phyloP scores from a whole-genome alignment of 2,888 invertebrate genomes.

The Scaptomyza polygonia region DNA sequence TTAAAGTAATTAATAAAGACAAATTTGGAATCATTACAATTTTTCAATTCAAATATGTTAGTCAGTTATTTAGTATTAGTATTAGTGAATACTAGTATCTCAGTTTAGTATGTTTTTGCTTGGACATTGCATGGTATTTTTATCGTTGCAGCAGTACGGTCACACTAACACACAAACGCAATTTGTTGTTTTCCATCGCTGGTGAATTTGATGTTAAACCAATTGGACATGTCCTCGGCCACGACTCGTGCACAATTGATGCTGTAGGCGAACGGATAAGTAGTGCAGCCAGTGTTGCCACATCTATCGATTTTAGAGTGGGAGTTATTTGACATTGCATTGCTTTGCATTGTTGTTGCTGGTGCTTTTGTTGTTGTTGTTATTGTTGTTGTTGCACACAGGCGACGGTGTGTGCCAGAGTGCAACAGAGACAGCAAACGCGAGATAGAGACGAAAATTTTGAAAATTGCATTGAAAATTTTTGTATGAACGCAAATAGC shows the following conservation, averaged over 20 bases:
- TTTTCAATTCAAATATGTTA: background rate
- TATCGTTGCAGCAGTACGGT: constrained; percentile 11
- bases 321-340: background rate
- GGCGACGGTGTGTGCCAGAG: constrained; percentile 12
- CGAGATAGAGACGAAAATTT: constrained; percentile 6
- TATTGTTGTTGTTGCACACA: constrained; percentile 4
- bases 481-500: constrained; percentile 58
- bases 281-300: constrained; percentile 2
- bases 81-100: background rate
- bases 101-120: background rate
- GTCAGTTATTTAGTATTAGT: background rate
- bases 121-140: constrained; percentile 5
- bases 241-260: constrained; percentile 11
- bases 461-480: constrained; percentile 21
- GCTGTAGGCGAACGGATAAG: constrained; percentile 10
- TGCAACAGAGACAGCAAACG: constrained; percentile 6
- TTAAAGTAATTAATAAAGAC: constrained; percentile 35
- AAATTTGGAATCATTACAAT: constrained; percentile 18
- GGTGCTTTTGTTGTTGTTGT: too few species aligned
- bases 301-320: constrained; percentile 13
- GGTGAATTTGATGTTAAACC: constrained; percentile 23
- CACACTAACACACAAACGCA: constrained; percentile 48
- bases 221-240: constrained; percentile 32
- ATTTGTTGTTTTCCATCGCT: constrained; percentile 53
- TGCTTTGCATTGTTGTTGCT: background rate